Percentiles rank a stretch among this genome's conserved stretches.
Conservation (phyloP, 2,797 vertebrate genomes). For the Avahi laniger region DNA sequence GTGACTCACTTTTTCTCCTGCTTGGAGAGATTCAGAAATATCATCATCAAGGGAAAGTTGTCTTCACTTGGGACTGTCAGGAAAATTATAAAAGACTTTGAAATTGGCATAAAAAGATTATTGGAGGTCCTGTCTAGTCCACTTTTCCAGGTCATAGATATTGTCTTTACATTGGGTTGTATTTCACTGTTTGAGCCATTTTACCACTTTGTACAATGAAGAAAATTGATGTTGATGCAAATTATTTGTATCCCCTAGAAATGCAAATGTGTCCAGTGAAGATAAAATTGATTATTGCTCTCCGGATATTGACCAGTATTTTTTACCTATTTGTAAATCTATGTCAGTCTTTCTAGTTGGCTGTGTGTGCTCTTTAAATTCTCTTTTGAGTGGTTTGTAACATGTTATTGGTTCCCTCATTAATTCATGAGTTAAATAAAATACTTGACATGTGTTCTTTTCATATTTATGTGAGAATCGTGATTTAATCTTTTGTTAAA, state of each 20-base stretch:
- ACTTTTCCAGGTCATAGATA: not conserved
- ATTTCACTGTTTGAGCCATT: conserved; percentile 8
- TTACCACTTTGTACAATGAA: not conserved
- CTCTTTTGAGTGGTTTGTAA: not conserved
- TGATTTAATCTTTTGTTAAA: conserved; percentile 41
- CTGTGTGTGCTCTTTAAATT: not conserved
- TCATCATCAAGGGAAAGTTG: not conserved
- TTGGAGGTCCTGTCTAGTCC: not conserved
- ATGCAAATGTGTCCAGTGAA: not conserved
- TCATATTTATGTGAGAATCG: not conserved
- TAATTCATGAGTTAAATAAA: conserved; percentile 14
- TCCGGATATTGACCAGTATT: not conserved
- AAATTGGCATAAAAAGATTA: not conserved
- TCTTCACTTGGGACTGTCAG: not conserved
- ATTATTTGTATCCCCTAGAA: not conserved
- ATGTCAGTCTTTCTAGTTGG: not conserved
- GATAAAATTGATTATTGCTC: not conserved
- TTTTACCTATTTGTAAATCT: not conserved
- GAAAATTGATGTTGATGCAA: not conserved
- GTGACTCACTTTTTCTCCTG: not conserved
- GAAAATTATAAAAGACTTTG: not conserved
- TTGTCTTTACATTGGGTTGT: not conserved
- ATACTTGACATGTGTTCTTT: not conserved
- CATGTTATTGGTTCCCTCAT: not conserved
- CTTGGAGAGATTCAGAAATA: not conserved